These are phyloP conservation scores for Lochmaea capreae DNA, from an alignment of 2,888 invertebrate species.

Conservation along the genomic window DNA sequence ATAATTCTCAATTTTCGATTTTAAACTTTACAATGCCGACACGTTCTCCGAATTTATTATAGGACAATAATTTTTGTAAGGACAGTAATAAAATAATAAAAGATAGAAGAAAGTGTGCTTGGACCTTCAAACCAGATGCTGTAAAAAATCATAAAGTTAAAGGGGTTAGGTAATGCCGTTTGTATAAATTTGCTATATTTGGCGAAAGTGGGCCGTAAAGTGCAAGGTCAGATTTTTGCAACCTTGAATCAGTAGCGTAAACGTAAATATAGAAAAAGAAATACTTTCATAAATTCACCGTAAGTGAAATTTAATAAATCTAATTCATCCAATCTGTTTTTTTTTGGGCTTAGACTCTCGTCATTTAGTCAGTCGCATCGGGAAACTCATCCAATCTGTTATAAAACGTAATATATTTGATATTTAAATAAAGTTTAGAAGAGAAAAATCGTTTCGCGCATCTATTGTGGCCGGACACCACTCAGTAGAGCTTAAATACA, in stretches of 20 bases:
- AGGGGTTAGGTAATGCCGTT: conserved; percentile 20
- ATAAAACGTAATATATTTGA: too few species aligned
- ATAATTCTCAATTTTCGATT: conserved; percentile 28
- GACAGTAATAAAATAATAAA: conserved; percentile 28
- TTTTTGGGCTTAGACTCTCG: too few species aligned
- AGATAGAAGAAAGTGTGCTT: conserved; percentile 12
- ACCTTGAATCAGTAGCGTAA: background rate
- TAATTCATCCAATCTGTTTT: too few species aligned
- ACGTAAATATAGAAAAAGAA: too few species aligned
- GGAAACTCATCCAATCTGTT: too few species aligned
- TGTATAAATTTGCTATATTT: conserved; percentile 8
- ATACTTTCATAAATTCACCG: too few species aligned
- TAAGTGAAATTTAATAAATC: too few species aligned
- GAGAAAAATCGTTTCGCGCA: too few species aligned
- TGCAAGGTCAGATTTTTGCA: background rate
- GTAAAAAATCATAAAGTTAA: conserved; percentile 15
- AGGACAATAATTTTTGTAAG: conserved; percentile 21
- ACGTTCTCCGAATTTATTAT: conserved; percentile 35
- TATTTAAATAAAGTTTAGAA: too few species aligned
- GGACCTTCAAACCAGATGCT: conserved; percentile 2
- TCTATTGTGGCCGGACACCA: too few species aligned
- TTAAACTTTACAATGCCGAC: conserved; percentile 11
- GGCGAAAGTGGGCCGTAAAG: conserved; percentile 2
- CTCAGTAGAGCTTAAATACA: too few species aligned
- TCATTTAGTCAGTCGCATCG: too few species aligned